These are phyloP conservation scores for Echeneis naucrates DNA, from an alignment of 2,797 vertebrate genomes.

Conservation along the genomic window DNA sequence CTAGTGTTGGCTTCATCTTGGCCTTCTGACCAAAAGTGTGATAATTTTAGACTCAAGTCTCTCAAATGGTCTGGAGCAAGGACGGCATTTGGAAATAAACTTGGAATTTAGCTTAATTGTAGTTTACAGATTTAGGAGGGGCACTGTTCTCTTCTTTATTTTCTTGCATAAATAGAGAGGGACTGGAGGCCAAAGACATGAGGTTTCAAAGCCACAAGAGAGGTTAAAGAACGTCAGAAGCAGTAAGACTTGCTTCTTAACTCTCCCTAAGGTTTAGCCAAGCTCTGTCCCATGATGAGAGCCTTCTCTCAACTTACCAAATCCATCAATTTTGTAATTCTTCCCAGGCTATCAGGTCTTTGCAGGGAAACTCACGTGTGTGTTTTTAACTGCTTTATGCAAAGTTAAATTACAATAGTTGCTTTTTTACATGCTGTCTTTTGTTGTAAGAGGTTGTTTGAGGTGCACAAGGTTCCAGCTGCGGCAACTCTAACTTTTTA, in stretches of 20 bases:
- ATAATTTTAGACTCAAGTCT: constrained; percentile 87
- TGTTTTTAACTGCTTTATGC: constrained; percentile 59
- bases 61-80: constrained; percentile 88
- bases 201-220: constrained; percentile 86
- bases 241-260: constrained; percentile 61
- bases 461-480: constrained; percentile 32
- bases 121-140: constrained; percentile 90
- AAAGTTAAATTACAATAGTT: constrained; percentile 51
- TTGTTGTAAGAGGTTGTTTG: constrained; percentile 44
- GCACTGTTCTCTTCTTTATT: constrained; percentile 88
- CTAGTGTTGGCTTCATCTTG: constrained; percentile 76
- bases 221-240: constrained; percentile 84
- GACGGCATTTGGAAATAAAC: constrained; percentile 88
- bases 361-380: constrained; percentile 55
- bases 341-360: constrained; percentile 54
- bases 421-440: constrained; percentile 56
- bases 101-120: constrained; percentile 89
- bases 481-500: constrained; percentile 37
- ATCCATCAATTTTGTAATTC: constrained; percentile 69
- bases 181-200: constrained; percentile 86
- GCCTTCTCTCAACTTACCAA: constrained; percentile 57
- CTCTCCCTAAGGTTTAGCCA: constrained; percentile 43
- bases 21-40: constrained; percentile 86
- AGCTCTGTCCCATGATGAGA: constrained; percentile 54
- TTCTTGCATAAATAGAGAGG: constrained; percentile 88